Percentiles rank a stretch among this genome's conserved stretches.
phyloP scores from a whole-genome alignment of 2,888 invertebrate species.

The Rhamphomyia laevipes region DNA sequence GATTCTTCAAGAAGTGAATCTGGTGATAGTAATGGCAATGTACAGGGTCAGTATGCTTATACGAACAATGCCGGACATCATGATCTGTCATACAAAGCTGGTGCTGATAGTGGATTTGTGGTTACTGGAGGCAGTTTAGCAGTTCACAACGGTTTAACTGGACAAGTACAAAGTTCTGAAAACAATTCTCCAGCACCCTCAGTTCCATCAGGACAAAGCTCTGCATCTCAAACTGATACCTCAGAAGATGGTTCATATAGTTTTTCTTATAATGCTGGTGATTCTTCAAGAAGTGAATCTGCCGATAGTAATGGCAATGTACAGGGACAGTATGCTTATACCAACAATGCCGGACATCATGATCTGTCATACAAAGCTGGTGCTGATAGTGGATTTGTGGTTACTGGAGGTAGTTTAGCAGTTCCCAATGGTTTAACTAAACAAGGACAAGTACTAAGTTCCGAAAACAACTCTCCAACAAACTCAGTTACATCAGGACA shows the following conservation, averaged over 20 bases:
- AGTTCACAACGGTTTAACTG: not conserved
- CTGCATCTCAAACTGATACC: conserved; percentile 2
- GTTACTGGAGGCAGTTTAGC: conserved; percentile 33
- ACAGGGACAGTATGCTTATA: conserved; percentile 51
- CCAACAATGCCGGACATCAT: conserved; percentile 60
- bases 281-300: conserved; percentile 28
- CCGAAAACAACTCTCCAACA: not conserved
- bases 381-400: conserved; percentile 51
- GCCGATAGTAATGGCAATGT: conserved; percentile 29
- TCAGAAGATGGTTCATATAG: conserved; percentile 17
- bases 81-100: conserved; percentile 61
- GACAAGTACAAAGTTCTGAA: too few species aligned
- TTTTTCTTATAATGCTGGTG: conserved; percentile 26
- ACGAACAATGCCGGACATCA: conserved; percentile 61
- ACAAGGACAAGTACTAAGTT: not conserved
- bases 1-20: conserved; percentile 29
- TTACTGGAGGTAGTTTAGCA: conserved; percentile 32
- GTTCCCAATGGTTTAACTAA: conserved; percentile 1
- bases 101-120: conserved; percentile 54
- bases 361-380: conserved; percentile 63
- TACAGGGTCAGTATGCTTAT: conserved; percentile 51
- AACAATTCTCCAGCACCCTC: not conserved
- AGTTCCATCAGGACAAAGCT: not conserved
- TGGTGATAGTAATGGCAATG: conserved; percentile 28
- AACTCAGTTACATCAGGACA: not conserved